A percentile compares a stretch with the other conserved stretches of the same genome.
Evolutionary conservation across 2,888 invertebrate species (phyloP).

Genomic region (Anarsia innoxiella): DNA sequence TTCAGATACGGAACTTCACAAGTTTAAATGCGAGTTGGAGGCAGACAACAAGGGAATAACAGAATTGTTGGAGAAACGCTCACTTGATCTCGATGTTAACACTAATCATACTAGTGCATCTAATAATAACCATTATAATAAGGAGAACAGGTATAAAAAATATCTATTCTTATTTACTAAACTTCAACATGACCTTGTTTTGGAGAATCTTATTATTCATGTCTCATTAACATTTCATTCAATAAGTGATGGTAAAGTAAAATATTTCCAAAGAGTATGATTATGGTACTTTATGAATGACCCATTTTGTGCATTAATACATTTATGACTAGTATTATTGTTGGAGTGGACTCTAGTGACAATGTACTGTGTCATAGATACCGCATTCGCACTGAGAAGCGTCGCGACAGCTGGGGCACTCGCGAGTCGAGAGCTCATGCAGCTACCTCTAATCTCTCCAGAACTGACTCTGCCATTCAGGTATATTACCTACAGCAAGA

Average conservation of each 20-base stretch:
- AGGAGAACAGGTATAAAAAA: conserved; percentile 87
- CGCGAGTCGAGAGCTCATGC: conserved; percentile 59
- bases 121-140: conserved; percentile 82
- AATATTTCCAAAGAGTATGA: too few relatives aligned
- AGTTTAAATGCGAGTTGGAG: conserved; percentile 99
- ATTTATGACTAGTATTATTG: too few relatives aligned
- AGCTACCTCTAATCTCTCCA: conserved; percentile 48
- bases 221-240: too few relatives aligned
- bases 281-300: too few relatives aligned
- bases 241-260: too few relatives aligned
- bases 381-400: conserved; percentile 82
- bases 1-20: conserved; percentile 88
- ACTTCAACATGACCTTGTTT: too few relatives aligned
- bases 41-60: conserved; percentile 99
- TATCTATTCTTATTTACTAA: too few relatives aligned
- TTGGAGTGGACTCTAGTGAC: too few relatives aligned
- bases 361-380: too few relatives aligned
- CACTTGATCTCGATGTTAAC: conserved; percentile 87
- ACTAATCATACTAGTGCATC: conserved; percentile 61
- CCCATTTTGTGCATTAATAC: too few relatives aligned
- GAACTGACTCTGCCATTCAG: conserved; percentile 66
- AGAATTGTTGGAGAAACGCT: conserved; percentile 94
- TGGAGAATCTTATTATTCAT: too few relatives aligned
- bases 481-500: conserved; percentile 26
- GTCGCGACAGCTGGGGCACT: conserved; percentile 81